Evolutionary conservation across 2,888 invertebrate species (phyloP), one percentile per base, ranked within the genome.

Genomic region (Sphaerophoria rueppellii): DNA sequence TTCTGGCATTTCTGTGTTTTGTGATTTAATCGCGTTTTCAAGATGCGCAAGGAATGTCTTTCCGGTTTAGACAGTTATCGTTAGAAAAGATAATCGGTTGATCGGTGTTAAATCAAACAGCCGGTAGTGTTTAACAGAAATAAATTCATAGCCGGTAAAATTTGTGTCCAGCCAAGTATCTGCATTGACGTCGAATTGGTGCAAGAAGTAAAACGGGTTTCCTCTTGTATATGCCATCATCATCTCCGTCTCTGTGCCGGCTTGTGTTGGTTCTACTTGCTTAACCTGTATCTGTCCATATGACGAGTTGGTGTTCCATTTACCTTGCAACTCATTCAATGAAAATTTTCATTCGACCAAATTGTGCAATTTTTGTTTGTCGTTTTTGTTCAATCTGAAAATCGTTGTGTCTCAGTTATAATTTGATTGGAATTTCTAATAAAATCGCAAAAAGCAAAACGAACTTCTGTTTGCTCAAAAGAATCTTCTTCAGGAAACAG

Each of bases 171-270:
- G 6, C n/a, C 67, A 43, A 54, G 60, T 74, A 69, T 72, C 67
- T 67, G 69, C 73, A 70, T 76, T 76, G 72, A 80, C 85, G 80
- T 69, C 75, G 37, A 78, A 75, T 83, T 80, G 58, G 85, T 85
- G 81, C 79, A 77, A 85, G 24, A 24, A 24, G 24, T 2, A 24
- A 60, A 80, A 85, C 85, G 63, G 77, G 85, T 85, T 83, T 67
- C 6, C 35, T 71, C 65, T 43, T 54, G n/a, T 24, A 24, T 24
- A 24, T 24, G 24, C 24, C 24, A 24, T 24, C 24, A 24, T 24
- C 24, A 24, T 24, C 24, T 24, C 2, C 24, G 24, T 24, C 24
- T 24, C 24, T 24, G 1, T 24, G 24, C 24, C 6, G 6, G 16
- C 4, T 2, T 63, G 14, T 12, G 34, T 14, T 72, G 69, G 65